Conservation (phyloP, 37 sponge, comb jelly and placozoan species). For the Axinella damicornis region DNA sequence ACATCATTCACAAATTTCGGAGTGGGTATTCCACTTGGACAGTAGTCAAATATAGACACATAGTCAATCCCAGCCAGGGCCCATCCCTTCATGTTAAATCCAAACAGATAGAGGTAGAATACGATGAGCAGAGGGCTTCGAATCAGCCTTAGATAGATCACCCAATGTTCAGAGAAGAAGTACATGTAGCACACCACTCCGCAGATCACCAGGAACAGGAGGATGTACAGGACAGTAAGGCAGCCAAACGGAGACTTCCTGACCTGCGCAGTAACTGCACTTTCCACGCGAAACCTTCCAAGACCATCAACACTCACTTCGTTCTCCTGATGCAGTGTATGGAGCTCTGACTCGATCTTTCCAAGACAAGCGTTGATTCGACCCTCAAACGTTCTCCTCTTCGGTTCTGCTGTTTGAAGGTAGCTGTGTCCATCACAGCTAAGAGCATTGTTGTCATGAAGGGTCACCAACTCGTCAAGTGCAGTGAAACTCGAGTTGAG, state of each 20-base stretch:
- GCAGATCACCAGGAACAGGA: slow-evolving; percentile 8
- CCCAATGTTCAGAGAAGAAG: slow-evolving; percentile 17
- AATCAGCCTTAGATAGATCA: slow-evolving; percentile 57
- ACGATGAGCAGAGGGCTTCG: slow-evolving; percentile 77
- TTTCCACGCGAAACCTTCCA: not conserved
- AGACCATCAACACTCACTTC: not conserved
- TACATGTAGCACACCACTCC: slow-evolving; percentile 21
- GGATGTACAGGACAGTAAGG: not conserved
- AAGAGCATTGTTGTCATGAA: not conserved
- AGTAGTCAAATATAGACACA: slow-evolving; percentile 61
- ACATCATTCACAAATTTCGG: slow-evolving; percentile 46
- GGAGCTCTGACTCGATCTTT: not conserved
- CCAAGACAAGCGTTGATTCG: not conserved
- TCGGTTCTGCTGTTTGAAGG: no score
- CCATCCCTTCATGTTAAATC: slow-evolving; percentile 80
- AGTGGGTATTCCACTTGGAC: slow-evolving; percentile 41
- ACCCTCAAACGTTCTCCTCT: not conserved
- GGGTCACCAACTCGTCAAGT: not conserved
- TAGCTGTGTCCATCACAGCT: not conserved
- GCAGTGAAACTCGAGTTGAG: not conserved
- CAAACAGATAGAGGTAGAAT: slow-evolving; percentile 68
- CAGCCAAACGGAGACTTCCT: not conserved
- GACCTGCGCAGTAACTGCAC: not conserved
- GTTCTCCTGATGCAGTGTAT: not conserved
- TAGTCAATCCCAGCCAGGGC: slow-evolving; percentile 49